Evolutionary conservation across 2,113 vertebrate genomes (phyloP).

Genomic region (Muntiacus muntjak): DNA sequence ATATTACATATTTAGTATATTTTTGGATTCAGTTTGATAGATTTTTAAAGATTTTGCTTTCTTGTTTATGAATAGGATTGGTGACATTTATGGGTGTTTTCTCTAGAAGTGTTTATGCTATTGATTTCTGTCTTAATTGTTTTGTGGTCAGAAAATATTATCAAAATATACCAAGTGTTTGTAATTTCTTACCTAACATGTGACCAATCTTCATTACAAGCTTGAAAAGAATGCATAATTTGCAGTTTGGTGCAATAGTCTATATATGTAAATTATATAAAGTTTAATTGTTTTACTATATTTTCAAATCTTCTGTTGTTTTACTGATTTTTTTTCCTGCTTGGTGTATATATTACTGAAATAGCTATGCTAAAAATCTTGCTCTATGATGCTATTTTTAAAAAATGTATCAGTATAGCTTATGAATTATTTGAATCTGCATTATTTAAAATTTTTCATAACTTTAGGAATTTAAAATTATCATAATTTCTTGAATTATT

Average conservation of each 20-base stretch:
- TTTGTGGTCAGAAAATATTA: neutral
- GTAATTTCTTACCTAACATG: neutral
- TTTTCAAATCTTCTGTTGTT: neutral
- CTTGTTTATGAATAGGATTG: neutral
- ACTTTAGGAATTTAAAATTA: neutral
- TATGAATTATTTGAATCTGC: neutral
- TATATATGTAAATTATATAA: neutral
- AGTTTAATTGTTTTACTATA: neutral
- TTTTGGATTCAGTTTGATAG: neutral
- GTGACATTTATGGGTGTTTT: neutral
- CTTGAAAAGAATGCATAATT: neutral
- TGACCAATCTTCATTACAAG: neutral
- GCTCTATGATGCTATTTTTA: neutral
- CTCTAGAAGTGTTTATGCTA: neutral
- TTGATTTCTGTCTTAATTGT: neutral
- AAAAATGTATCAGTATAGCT: neutral
- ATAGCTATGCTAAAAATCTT: neutral
- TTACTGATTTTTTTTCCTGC: neutral
- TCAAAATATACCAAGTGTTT: neutral
- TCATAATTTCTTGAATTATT: neutral
- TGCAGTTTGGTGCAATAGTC: neutral
- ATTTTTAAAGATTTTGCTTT: neutral
- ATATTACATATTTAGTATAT: neutral
- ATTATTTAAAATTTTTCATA: neutral
- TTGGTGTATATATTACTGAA: neutral